Evolutionary conservation across 53 echinoderm and acorn worm genomes (phyloP).

Genomic region (Glandiceps talaboti): DNA sequence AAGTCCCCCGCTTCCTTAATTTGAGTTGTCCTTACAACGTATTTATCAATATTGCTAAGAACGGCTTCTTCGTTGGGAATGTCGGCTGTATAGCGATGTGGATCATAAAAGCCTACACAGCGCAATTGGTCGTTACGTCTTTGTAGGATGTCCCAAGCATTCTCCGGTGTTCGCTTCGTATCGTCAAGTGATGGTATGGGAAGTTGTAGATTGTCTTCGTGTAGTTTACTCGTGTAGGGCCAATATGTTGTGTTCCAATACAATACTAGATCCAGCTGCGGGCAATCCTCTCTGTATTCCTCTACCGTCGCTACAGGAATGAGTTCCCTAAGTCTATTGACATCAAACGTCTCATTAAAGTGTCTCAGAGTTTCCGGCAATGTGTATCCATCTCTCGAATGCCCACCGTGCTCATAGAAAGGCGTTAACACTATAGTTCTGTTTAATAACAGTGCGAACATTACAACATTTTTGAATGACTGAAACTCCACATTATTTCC

Average conservation of each 20-base stretch:
- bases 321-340: neutral
- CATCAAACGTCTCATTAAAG: neutral
- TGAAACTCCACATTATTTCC: neutral
- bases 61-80: neutral
- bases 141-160: neutral
- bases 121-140: neutral
- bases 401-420: neutral
- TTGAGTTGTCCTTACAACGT: neutral
- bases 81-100: neutral
- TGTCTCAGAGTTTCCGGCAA: neutral
- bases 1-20: neutral
- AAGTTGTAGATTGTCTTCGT: neutral
- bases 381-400: neutral
- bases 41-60: neutral
- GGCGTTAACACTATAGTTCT: neutral
- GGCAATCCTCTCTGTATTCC: neutral
- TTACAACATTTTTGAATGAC: neutral
- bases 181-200: neutral
- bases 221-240: neutral
- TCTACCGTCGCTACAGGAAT: neutral
- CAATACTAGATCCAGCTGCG: neutral
- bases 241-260: neutral
- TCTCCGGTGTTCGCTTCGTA: neutral
- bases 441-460: neutral
- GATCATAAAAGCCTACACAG: neutral